phyloP scores from a whole-genome alignment of 2,888 invertebrate species.

The Agrotis puta region DNA sequence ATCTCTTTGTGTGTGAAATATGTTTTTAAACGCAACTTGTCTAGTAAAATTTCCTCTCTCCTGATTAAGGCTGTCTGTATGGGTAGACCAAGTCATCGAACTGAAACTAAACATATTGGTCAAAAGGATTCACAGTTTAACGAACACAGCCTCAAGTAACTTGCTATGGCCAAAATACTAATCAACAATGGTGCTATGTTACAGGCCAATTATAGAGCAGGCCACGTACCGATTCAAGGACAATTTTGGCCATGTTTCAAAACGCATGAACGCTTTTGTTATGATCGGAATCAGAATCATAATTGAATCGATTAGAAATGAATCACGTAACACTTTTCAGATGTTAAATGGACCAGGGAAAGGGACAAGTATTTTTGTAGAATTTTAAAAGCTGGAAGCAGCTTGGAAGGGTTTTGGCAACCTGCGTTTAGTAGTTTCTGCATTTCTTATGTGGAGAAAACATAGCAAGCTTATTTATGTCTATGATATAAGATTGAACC shows the following conservation, averaged over 20 bases:
- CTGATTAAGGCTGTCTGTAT: background rate
- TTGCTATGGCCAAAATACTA: background rate
- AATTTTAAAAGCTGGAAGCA: background rate
- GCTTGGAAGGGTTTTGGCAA: background rate
- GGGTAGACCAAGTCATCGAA: no score
- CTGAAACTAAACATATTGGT: background rate
- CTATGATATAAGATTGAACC: no score
- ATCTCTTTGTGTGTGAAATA: no score
- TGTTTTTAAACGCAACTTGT: no score
- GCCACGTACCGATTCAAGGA: constrained; percentile 57
- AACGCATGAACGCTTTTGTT: constrained; percentile 42
- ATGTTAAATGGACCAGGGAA: background rate
- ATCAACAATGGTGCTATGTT: constrained; percentile 35
- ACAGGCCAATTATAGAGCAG: constrained; percentile 37
- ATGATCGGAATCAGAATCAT: constrained; percentile 39
- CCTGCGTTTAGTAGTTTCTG: background rate
- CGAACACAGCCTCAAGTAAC: background rate
- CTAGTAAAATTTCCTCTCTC: no score
- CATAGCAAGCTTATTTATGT: no score
- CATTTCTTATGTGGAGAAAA: no score
- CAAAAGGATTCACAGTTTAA: background rate
- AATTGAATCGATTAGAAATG: constrained; percentile 38
- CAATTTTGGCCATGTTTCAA: constrained; percentile 53
- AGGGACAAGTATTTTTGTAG: background rate
- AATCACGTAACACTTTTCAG: constrained; percentile 8